Conservation (phyloP, 2,888 invertebrate species). For the Falcaria lacertinaria region DNA sequence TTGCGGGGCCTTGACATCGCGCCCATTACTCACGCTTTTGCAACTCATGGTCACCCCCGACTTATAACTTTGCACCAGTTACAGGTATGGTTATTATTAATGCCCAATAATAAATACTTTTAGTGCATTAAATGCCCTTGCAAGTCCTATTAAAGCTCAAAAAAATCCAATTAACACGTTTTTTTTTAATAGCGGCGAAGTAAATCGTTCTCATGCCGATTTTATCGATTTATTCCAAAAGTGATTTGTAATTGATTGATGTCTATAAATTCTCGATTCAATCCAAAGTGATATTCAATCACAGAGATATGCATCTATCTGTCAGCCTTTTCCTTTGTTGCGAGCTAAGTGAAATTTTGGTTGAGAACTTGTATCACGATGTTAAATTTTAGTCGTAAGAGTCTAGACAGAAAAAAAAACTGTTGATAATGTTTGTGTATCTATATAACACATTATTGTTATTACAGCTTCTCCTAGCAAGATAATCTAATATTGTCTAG, state of each 20-base stretch:
- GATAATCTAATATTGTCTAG: conserved; percentile 13
- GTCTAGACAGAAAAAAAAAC: too few species aligned
- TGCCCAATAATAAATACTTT: neutral
- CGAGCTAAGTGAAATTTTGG: neutral
- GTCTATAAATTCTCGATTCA: neutral
- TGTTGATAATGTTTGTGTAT: too few species aligned
- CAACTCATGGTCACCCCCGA: conserved; percentile 51
- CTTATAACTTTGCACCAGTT: conserved; percentile 32
- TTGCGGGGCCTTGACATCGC: conserved; percentile 54
- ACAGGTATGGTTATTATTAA: conserved; percentile 17
- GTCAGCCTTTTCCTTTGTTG: neutral
- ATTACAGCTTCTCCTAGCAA: too few species aligned
- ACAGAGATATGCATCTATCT: neutral
- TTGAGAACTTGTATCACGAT: neutral
- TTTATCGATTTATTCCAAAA: neutral
- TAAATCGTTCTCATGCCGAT: neutral
- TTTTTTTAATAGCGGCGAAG: neutral
- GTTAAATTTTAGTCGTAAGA: too few species aligned
- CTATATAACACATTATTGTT: too few species aligned
- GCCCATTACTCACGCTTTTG: conserved; percentile 49
- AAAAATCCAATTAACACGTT: neutral
- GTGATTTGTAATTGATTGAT: neutral
- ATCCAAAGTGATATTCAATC: neutral
- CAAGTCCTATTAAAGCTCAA: neutral
- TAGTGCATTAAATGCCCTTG: neutral